Base-by-base conservation (phyloP, 2,888 invertebrate genomes). In the Myopa testacea region DNA sequence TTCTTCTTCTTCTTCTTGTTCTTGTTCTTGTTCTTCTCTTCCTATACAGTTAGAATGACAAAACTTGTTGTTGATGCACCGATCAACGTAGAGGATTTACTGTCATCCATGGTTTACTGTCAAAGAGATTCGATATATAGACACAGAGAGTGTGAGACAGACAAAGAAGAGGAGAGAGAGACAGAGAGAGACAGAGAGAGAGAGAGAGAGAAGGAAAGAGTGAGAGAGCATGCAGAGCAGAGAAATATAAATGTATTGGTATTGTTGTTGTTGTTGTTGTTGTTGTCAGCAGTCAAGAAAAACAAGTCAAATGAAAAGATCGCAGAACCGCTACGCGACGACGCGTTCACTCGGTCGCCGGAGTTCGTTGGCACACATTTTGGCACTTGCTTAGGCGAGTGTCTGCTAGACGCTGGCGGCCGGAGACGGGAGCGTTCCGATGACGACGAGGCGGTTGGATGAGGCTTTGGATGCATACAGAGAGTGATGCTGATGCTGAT, bases 341-440 rank as follows among this genome's bases (percentile, higher is more conserved):
- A 81, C 84, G 45, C 45, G 84, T 84, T 84, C 84, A 84, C 83
- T 84, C 84, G 84, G 84, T 83, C 85, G 84, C 78, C 81, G 77
- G 81, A 84, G 85, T 85, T 85, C 84, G 83, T 85, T 85, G 84
- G 84, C 85, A 85, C 82, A 85, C 85, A 84, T 85, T 84, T 84
- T 19, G 65, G 38, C 63, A 65, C 74, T 74, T 74, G 74, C 65
- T 65, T 19, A 26, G 50, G 52, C 26, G 50, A 50, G 26, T 12
- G 45, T 1, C 63, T 45, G 45, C 45, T 45, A 45, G 7, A 45
- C 45, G 45, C 1, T 3, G 80, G 78, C 72, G 79, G 78, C 77
- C 78, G 65, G 34, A 26, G 26, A 26, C 26, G 26, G 14, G 37
- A 50, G 75, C 69, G 38, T 60, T 55, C 58, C 37, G 65, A 75